A percentile compares a stretch with the other conserved stretches of the same genome.
phyloP scores from a whole-genome alignment of 2,113 vertebrate genomes.

The Tenrec ecaudatus region DNA sequence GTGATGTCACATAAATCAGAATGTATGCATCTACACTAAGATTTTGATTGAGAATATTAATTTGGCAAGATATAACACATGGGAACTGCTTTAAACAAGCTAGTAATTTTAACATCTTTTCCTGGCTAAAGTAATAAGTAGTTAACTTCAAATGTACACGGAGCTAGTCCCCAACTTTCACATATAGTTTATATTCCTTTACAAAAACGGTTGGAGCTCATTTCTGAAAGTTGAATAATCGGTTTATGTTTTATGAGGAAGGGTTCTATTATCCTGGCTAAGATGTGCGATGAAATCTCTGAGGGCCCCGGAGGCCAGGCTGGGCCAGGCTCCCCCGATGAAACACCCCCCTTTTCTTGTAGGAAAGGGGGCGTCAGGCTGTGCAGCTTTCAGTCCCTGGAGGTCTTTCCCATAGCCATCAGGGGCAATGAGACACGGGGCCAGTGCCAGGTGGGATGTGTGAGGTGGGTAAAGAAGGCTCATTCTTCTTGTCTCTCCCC shows the following conservation, averaged over 20 bases:
- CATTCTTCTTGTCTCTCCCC: neutral
- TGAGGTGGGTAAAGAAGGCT: neutral
- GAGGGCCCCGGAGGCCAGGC: neutral
- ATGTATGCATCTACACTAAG: neutral
- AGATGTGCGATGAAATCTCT: neutral
- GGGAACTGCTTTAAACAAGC: neutral
- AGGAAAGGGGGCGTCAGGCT: neutral
- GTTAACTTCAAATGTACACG: constrained; percentile 5
- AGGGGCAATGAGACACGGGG: neutral
- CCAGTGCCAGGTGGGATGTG: neutral
- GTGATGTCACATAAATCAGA: neutral
- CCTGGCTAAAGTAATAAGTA: constrained; percentile 31
- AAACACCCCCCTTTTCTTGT: neutral
- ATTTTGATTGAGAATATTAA: neutral
- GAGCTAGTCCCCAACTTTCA: neutral
- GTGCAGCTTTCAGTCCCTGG: neutral
- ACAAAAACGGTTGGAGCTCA: neutral
- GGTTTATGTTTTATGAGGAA: constrained; percentile 26
- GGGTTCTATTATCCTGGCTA: neutral
- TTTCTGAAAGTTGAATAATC: neutral
- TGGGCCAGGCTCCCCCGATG: neutral
- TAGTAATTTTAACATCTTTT: constrained; percentile 40
- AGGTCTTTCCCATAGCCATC: neutral
- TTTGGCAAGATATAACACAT: neutral
- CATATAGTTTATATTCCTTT: neutral